phyloP scores from a whole-genome alignment of 2,797 vertebrate species.

The Parambassis ranga region DNA sequence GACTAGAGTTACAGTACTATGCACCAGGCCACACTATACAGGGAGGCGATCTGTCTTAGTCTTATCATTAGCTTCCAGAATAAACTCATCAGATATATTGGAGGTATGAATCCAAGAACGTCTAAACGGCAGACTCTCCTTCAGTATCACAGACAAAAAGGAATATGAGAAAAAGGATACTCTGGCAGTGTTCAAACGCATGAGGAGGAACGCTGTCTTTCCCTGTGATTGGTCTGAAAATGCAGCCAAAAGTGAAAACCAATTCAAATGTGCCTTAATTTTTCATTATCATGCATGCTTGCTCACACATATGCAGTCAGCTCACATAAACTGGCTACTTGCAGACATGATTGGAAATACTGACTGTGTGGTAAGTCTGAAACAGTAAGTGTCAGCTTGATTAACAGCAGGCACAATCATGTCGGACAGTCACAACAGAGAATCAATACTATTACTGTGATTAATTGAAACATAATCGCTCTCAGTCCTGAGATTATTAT shows the following conservation, averaged over 20 bases:
- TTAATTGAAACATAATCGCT: slow-evolving; percentile 43
- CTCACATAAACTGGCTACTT: slow-evolving; percentile 43
- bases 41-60: slow-evolving; percentile 30
- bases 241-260: slow-evolving; percentile 38
- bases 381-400: slow-evolving; percentile 20
- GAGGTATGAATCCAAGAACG: slow-evolving; percentile 9
- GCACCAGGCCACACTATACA: not conserved
- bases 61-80: slow-evolving; percentile 23
- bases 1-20: slow-evolving; percentile 2
- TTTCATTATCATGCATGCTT: slow-evolving; percentile 57
- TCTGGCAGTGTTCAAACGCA: not conserved
- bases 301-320: slow-evolving; percentile 24
- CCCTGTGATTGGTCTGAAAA: slow-evolving; percentile 28
- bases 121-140: slow-evolving; percentile 5
- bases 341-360: slow-evolving; percentile 51
- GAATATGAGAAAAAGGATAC: not conserved
- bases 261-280: slow-evolving; percentile 58
- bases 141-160: not conserved
- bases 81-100: slow-evolving; percentile 23
- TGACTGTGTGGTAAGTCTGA: slow-evolving; percentile 4
- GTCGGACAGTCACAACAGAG: slow-evolving; percentile 36
- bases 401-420: slow-evolving; percentile 33
- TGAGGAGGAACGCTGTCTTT: not conserved
- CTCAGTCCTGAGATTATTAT: slow-evolving; percentile 21
- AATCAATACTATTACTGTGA: slow-evolving; percentile 46